phyloP scores from a whole-genome alignment of 2,797 vertebrate genomes.

The Lepus townsendii region DNA sequence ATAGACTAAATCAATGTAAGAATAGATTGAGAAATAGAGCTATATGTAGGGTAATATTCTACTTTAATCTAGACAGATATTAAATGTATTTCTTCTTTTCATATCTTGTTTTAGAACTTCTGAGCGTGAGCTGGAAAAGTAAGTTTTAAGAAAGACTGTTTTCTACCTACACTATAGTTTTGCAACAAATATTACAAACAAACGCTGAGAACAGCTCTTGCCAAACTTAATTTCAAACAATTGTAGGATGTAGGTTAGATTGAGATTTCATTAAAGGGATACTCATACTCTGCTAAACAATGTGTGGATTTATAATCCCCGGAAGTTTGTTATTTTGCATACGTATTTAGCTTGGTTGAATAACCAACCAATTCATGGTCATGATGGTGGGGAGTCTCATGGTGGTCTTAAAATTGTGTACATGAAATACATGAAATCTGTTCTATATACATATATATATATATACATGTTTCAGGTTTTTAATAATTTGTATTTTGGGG shows the following conservation, averaged over 20 bases:
- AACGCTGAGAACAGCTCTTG: slow-evolving; percentile 78
- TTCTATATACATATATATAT: too few species aligned
- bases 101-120: slow-evolving; percentile 5
- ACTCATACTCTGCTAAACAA: slow-evolving; percentile 83
- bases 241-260: slow-evolving; percentile 70
- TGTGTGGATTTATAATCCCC: slow-evolving; percentile 76
- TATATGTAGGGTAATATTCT: neutral
- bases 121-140: neutral
- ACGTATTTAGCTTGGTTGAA: slow-evolving; percentile 81
- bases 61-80: neutral
- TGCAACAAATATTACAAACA: slow-evolving; percentile 74
- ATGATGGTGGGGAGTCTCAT: too few species aligned
- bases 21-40: neutral
- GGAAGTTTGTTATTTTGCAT: slow-evolving; percentile 83
- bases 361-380: slow-evolving; percentile 69
- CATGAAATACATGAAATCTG: too few species aligned
- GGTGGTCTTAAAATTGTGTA: too few species aligned
- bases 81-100: neutral
- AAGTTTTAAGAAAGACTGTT: slow-evolving; percentile 51
- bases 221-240: slow-evolving; percentile 79
- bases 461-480: slow-evolving; percentile 70
- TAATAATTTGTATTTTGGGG: slow-evolving; percentile 48
- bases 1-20: neutral
- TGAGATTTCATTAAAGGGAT: slow-evolving; percentile 71
- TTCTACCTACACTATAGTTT: slow-evolving; percentile 67